Evolutionary conservation across 2,888 invertebrate genomes (phyloP).

Genomic region (Macaria liturata): DNA sequence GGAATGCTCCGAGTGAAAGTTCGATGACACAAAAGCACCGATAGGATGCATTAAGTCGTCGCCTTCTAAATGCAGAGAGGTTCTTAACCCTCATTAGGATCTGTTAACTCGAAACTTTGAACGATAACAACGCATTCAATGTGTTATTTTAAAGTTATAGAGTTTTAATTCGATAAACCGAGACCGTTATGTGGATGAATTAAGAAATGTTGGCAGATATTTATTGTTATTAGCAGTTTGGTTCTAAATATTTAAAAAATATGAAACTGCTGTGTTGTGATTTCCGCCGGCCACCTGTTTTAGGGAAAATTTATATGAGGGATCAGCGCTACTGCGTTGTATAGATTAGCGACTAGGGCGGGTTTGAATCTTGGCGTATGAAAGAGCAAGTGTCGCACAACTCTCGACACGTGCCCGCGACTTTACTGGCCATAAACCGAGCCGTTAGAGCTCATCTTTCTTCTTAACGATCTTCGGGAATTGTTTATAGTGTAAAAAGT

Average conservation of each 20-base stretch:
- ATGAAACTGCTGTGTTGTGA: constrained; percentile 24
- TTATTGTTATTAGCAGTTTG: constrained; percentile 17
- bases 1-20: constrained; percentile 33
- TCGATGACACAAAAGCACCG: constrained; percentile 45
- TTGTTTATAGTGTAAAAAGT: constrained; percentile 79
- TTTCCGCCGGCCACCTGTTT: constrained; percentile 41
- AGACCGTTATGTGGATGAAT: background rate
- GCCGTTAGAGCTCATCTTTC: constrained; percentile 81
- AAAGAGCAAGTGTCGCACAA: constrained; percentile 52
- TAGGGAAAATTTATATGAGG: constrained; percentile 38
- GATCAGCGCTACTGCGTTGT: constrained; percentile 26
- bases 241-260: constrained; percentile 19
- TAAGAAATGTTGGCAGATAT: constrained; percentile 16
- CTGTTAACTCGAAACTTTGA: constrained; percentile 36
- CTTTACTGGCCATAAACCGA: constrained; percentile 79
- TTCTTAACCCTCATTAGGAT: constrained; percentile 42
- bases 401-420: constrained; percentile 68
- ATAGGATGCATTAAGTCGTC: constrained; percentile 37
- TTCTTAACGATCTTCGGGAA: constrained; percentile 76
- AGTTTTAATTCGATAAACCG: constrained; percentile 12
- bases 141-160: constrained; percentile 12
- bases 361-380: constrained; percentile 44
- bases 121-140: constrained; percentile 23
- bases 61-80: constrained; percentile 35
- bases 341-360: constrained; percentile 16